phyloP scores from a whole-genome alignment of 2,797 vertebrate genomes.

The Strix occidentalis region DNA sequence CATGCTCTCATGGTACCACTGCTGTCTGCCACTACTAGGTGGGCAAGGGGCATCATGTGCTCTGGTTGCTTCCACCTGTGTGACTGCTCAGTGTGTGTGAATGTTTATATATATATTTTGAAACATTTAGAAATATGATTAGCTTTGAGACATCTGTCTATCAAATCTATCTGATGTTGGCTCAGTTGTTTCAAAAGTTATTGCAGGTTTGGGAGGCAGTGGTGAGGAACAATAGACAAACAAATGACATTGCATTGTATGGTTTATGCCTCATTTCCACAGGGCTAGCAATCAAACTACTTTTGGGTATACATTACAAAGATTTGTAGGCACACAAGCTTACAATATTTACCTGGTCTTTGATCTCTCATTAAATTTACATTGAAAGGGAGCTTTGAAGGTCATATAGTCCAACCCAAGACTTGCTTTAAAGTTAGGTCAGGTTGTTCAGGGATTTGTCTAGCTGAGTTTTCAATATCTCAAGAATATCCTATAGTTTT shows the following conservation, averaged over 20 bases:
- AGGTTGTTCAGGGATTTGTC: too few relatives aligned
- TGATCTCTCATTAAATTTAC: background rate
- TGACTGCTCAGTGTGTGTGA: background rate
- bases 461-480: background rate
- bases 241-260: background rate
- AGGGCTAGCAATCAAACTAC: background rate
- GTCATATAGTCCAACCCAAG: background rate
- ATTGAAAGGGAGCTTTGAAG: background rate
- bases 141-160: background rate
- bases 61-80: background rate
- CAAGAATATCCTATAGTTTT: background rate
- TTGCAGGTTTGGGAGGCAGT: background rate
- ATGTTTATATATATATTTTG: background rate
- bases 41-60: background rate
- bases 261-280: background rate
- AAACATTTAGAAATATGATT: background rate
- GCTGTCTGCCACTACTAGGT: background rate
- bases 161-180: background rate
- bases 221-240: accelerated
- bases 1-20: background rate
- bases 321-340: background rate
- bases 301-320: background rate
- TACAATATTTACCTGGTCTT: background rate
- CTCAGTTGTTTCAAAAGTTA: background rate
- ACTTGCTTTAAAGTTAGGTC: background rate